phyloP scores from a whole-genome alignment of 2,888 invertebrate species.

The Biston stratarius region DNA sequence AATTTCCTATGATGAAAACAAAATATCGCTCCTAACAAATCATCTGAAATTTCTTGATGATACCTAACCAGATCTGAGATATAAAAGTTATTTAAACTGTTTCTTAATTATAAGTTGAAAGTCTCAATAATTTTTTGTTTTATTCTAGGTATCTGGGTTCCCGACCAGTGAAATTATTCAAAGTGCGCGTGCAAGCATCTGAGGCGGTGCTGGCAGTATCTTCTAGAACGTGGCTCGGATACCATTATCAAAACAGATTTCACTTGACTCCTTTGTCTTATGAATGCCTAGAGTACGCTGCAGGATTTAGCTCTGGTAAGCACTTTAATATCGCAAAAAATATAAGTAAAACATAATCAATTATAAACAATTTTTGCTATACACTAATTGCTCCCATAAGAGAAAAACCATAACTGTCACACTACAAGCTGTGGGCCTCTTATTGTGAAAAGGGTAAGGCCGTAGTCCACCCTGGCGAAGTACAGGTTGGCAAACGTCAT shows the following conservation, averaged over 20 bases:
- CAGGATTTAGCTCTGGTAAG: constrained; percentile 94
- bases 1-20: constrained; percentile 72
- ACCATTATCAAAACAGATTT: constrained; percentile 98
- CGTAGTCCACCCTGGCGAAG: no score
- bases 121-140: neutral
- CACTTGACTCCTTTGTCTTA: constrained; percentile 98
- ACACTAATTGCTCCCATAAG: no score
- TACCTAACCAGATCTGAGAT: constrained; percentile 82
- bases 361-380: no score
- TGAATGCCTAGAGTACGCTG: constrained; percentile 98
- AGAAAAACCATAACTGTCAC: no score
- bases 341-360: no score
- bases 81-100: neutral
- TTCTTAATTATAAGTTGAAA: neutral
- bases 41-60: constrained; percentile 87
- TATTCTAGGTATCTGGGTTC: constrained; percentile 93
- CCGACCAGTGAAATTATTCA: constrained; percentile 97
- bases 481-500: no score
- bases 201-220: constrained; percentile 99
- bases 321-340: neutral
- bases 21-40: constrained; percentile 85
- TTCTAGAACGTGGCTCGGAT: constrained; percentile 98
- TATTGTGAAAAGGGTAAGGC: no score
- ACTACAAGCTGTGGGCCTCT: no score
- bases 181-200: constrained; percentile 97